A percentile compares a stretch with the other conserved stretches of the same genome.
Conservation (phyloP, 2,797 vertebrate genomes). For the Toxotes lorentzi region DNA sequence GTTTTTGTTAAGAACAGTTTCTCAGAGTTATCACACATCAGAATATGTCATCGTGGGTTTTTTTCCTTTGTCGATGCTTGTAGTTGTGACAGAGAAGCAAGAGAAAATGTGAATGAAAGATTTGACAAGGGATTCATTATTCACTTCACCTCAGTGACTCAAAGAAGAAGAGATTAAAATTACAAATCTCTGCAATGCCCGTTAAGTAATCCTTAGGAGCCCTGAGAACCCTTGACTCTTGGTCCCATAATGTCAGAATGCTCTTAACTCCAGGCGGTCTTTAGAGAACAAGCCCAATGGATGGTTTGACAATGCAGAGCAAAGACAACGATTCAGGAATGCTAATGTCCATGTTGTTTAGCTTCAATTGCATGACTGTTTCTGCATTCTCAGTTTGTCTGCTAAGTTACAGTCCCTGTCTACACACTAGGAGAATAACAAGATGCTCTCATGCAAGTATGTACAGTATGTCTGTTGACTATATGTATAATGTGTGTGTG, state of each 20-base stretch:
- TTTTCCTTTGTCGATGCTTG: no score
- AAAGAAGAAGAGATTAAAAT: constrained; percentile 1
- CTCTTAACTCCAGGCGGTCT: constrained; percentile 37
- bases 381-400: constrained; percentile 5
- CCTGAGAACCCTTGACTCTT: constrained; percentile 38
- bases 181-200: not conserved
- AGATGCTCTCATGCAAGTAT: constrained; percentile 32
- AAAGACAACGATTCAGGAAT: constrained; percentile 46
- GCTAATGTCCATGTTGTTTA: not conserved
- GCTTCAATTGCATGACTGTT: constrained; percentile 2
- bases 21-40: no score
- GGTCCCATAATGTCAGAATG: constrained; percentile 22
- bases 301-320: constrained; percentile 27
- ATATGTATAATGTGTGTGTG: constrained; percentile 24
- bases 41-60: no score
- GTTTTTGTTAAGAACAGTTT: no score
- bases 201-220: constrained; percentile 16
- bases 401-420: constrained; percentile 18
- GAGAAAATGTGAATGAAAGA: not conserved
- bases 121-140: not conserved
- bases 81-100: not conserved
- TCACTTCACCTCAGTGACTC: not conserved
- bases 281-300: constrained; percentile 26
- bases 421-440: constrained; percentile 21
- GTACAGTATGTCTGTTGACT: constrained; percentile 1